Evolutionary conservation across 2,888 invertebrate species (phyloP).

Genomic region (Dromius quadrimaculatus): DNA sequence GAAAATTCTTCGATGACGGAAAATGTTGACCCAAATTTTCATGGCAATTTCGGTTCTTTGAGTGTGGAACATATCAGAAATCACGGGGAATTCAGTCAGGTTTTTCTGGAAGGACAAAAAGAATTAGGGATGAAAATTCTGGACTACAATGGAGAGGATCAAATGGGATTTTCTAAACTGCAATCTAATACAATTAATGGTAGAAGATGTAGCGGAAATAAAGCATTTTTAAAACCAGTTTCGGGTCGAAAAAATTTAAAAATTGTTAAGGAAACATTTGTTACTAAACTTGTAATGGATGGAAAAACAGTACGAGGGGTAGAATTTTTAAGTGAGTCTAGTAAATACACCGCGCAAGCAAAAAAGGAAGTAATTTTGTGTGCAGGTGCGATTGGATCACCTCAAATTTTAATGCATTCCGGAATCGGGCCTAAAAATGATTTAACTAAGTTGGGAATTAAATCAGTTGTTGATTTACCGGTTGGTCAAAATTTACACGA

Average conservation of each 20-base stretch:
- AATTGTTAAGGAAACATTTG: constrained; percentile 72
- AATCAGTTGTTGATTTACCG: constrained; percentile 6
- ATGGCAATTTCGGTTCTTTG: constrained; percentile 63
- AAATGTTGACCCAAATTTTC: constrained; percentile 66
- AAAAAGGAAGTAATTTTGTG: constrained; percentile 6
- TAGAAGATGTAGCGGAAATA: constrained; percentile 73
- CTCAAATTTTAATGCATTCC: too few relatives aligned
- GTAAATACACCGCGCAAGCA: constrained; percentile 58
- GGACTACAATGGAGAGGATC: constrained; percentile 76
- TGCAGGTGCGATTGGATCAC: too few relatives aligned
- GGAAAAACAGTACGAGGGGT: constrained; percentile 72
- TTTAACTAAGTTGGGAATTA: too few relatives aligned
- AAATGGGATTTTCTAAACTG: constrained; percentile 73
- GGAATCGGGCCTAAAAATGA: too few relatives aligned
- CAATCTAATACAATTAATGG: constrained; percentile 71
- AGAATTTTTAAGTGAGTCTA: constrained; percentile 70
- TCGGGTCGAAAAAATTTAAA: constrained; percentile 73
- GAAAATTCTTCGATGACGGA: constrained; percentile 74
- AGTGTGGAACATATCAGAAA: constrained; percentile 62
- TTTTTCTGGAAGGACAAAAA: constrained; percentile 72
- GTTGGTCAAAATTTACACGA: constrained; percentile 28
- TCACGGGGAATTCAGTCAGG: constrained; percentile 64
- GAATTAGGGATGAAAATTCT: constrained; percentile 72
- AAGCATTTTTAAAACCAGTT: constrained; percentile 71
- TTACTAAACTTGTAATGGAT: constrained; percentile 74